These are phyloP conservation scores for Brachyrhaphis roseni DNA, from an alignment of 2,797 vertebrate genomes.

Conservation along the genomic window DNA sequence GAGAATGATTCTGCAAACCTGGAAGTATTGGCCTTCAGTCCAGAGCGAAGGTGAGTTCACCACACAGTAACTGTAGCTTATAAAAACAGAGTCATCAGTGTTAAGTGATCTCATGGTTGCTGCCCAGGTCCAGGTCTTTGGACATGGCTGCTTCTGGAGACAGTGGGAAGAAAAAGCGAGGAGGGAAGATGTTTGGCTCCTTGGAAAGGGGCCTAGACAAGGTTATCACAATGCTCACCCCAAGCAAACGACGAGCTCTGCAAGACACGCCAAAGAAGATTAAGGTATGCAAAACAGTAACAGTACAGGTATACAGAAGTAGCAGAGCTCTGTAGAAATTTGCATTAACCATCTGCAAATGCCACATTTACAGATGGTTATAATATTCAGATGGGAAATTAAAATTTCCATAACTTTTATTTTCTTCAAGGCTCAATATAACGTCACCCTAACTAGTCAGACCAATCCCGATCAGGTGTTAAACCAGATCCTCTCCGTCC, in stretches of 20 bases:
- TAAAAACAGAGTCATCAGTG: too few species aligned
- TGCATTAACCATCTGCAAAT: background rate
- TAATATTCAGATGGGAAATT: background rate
- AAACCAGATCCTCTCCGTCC: slow-evolving; percentile 86
- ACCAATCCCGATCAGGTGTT: slow-evolving; percentile 90
- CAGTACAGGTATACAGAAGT: slow-evolving; percentile 47
- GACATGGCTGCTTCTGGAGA: slow-evolving; percentile 83
- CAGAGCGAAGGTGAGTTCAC: slow-evolving; percentile 85
- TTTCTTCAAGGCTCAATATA: slow-evolving; percentile 87
- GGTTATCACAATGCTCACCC: slow-evolving; percentile 93
- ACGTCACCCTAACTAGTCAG: slow-evolving; percentile 90
- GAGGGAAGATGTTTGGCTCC: slow-evolving; percentile 89
- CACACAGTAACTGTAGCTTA: background rate
- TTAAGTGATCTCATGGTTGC: background rate
- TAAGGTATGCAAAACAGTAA: slow-evolving; percentile 79
- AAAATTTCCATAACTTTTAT: background rate
- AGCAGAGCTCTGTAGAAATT: background rate
- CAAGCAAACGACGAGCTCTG: slow-evolving; percentile 85
- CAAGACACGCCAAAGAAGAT: slow-evolving; percentile 86
- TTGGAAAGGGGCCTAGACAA: slow-evolving; percentile 95
- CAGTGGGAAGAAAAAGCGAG: slow-evolving; percentile 89
- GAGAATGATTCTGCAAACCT: slow-evolving; percentile 66
- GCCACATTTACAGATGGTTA: background rate
- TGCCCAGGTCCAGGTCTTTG: slow-evolving; percentile 85
- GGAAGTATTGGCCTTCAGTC: slow-evolving; percentile 82